Conservation (phyloP, 1,140 invertebrate species). For the Drosophila ironensis region DNA sequence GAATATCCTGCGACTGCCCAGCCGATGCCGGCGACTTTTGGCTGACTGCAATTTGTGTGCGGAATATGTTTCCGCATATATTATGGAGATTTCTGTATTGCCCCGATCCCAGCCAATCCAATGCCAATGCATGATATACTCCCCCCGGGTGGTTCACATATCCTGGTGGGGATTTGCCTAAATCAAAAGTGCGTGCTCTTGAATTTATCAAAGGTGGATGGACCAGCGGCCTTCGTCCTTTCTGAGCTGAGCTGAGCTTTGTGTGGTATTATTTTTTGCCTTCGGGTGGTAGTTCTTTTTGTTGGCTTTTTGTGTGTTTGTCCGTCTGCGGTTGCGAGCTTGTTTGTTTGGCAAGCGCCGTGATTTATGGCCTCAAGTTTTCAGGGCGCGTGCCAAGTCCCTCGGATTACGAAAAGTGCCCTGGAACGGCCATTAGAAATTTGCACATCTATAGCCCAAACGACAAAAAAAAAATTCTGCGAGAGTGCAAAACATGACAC, state of each 20-base stretch:
- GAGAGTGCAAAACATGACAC: constrained; percentile 77
- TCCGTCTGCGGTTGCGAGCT: constrained; percentile 56
- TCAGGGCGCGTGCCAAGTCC: constrained; percentile 64
- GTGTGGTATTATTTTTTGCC: neutral
- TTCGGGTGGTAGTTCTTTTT: neutral
- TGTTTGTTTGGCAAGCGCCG: constrained; percentile 64
- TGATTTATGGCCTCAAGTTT: constrained; percentile 75
- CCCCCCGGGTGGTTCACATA: constrained; percentile 36
- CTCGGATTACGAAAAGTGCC: constrained; percentile 39
- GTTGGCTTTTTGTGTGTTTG: constrained; percentile 48
- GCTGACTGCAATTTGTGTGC: constrained; percentile 78
- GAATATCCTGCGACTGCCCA: constrained; percentile 30
- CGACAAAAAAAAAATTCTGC: constrained; percentile 21
- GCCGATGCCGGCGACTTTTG: constrained; percentile 30
- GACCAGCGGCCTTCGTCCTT: constrained; percentile 6
- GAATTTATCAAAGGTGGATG: constrained; percentile 75
- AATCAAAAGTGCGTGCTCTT: constrained; percentile 80
- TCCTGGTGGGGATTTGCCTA: constrained; percentile 75
- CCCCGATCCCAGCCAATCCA: constrained; percentile 18
- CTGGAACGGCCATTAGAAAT: constrained; percentile 44
- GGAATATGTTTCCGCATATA: constrained; percentile 81
- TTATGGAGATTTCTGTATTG: constrained; percentile 76
- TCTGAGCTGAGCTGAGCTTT: neutral
- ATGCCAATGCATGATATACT: constrained; percentile 55
- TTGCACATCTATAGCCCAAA: constrained; percentile 39